phyloP scores from a whole-genome alignment of 2,797 vertebrate genomes.

The Hippopotamyrus pictus region DNA sequence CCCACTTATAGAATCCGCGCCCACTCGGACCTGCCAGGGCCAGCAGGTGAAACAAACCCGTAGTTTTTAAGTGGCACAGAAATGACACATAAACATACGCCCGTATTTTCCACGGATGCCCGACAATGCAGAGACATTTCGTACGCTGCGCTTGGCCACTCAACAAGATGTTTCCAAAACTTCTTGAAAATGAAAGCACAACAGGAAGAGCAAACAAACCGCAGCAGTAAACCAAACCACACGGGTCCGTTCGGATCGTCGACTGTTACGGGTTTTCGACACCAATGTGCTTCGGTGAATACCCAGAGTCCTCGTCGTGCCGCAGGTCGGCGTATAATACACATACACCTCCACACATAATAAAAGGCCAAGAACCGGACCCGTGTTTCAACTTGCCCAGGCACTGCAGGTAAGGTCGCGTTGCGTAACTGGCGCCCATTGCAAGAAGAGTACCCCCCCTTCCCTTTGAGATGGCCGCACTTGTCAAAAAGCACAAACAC shows the following conservation, averaged over 20 bases:
- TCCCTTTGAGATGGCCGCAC: neutral
- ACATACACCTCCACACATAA: neutral
- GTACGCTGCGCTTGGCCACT: neutral
- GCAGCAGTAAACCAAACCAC: neutral
- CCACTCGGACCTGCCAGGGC: neutral
- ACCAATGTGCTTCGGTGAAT: neutral
- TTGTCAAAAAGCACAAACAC: neutral
- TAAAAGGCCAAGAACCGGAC: slow-evolving; percentile 4
- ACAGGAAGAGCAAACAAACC: neutral
- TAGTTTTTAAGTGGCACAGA: neutral
- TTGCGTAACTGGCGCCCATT: slow-evolving; percentile 47
- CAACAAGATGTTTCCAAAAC: neutral
- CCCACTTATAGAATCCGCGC: neutral
- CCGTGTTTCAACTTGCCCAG: slow-evolving; percentile 54
- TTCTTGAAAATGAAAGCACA: neutral
- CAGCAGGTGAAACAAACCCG: neutral
- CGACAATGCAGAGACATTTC: neutral
- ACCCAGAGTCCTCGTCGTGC: neutral
- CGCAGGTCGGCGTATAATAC: neutral
- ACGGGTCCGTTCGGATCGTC: neutral
- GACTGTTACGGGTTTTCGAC: neutral
- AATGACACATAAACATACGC: neutral
- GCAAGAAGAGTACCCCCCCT: neutral
- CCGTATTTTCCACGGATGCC: neutral
- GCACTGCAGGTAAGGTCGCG: slow-evolving; percentile 55